Evolutionary conservation across 2,888 invertebrate species (phyloP), one percentile per base, ranked within the genome.

Genomic region (Brachypalpus laphriformis): DNA sequence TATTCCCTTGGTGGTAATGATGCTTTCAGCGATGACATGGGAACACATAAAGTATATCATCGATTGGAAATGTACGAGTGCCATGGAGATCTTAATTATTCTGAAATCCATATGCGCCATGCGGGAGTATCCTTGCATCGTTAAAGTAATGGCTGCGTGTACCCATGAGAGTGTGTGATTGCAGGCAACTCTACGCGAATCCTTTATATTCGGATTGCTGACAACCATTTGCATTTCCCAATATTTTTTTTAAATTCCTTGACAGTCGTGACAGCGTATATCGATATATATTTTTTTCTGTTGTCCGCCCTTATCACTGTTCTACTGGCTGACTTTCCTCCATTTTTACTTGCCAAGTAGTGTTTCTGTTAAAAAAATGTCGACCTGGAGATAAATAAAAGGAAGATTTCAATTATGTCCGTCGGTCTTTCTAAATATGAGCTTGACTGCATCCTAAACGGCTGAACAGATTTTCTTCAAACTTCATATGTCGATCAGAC

Each of bases 11-110:
- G 18, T 65, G 63, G 28, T 59, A 61, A 42, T 76, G 63, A 49
- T 16, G 56, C 49, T 47, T 70, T 22, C 31, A 56, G 56, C 61
- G 66, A 74, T 63, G 66, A 56, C n/a, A n/a, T 45, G 49, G 34
- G 11, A 45, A 7, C 22, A 9, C 47, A 22, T 61, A 65, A 54
- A 56, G 54, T 45, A 54, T 66, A 54, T 59, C 57, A 78, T 74
- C 82, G 82, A 83, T 83, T 57, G 74, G 63, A 70, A 75, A 56
- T 47, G 40, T 49, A 45, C 28, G 49, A 40, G 40, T 51, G 37
- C 28, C 31, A 37, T 70, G 70, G 56, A 63, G 40, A 47, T 77
- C 72, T 59, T 72, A 82, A 82, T 78, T 82, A 72, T 68, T 28
- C 59, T 66, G 78, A 61, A 78, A 74, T 63, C 61, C 74, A 78